These are phyloP conservation scores for Ips nitidus DNA, from an alignment of 1,140 invertebrate genomes.

Conservation along the genomic window DNA sequence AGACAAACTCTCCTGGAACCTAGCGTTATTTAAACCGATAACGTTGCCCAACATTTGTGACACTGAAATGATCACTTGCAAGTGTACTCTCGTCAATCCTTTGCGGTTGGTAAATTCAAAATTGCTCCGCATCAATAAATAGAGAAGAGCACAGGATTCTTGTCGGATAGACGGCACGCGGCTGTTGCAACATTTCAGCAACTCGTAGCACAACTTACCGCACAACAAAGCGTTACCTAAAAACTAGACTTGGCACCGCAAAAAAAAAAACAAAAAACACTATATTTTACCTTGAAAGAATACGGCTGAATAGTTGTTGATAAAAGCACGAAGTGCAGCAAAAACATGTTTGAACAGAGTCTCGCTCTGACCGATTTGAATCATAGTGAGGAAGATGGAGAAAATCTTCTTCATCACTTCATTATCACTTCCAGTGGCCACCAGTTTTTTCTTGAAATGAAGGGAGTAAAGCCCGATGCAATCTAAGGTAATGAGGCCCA, in stretches of 20 bases:
- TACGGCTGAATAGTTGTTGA: conserved; percentile 84
- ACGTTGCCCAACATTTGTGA: conserved; percentile 88
- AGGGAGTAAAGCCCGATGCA: conserved; percentile 81
- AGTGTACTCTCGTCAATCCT: conserved; percentile 81
- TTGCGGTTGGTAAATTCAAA: conserved; percentile 85
- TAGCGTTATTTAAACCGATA: conserved; percentile 80
- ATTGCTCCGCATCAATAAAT: conserved; percentile 90
- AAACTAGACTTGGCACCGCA: conserved; percentile 23
- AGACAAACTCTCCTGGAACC: conserved; percentile 89
- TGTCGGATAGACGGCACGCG: conserved; percentile 76
- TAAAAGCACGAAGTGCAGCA: conserved; percentile 84
- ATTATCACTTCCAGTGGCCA: conserved; percentile 72
- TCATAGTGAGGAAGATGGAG: conserved; percentile 80
- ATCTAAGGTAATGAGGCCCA: conserved; percentile 84
- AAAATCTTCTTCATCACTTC: conserved; percentile 76
- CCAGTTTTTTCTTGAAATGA: conserved; percentile 69
- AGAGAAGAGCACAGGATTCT: conserved; percentile 87
- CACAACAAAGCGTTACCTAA: conserved; percentile 80
- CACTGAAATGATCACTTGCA: conserved; percentile 89
- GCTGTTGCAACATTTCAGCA: conserved; percentile 79
- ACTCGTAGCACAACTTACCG: conserved; percentile 80
- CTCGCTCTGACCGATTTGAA: conserved; percentile 89
- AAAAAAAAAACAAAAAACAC: not conserved
- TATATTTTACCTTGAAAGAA: conserved; percentile 71
- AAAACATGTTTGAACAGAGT: conserved; percentile 87